Evolutionary conservation across 2,797 vertebrate species (phyloP), one percentile per base, ranked within the genome.

Genomic region (Notoglanidium macrostoma): DNA sequence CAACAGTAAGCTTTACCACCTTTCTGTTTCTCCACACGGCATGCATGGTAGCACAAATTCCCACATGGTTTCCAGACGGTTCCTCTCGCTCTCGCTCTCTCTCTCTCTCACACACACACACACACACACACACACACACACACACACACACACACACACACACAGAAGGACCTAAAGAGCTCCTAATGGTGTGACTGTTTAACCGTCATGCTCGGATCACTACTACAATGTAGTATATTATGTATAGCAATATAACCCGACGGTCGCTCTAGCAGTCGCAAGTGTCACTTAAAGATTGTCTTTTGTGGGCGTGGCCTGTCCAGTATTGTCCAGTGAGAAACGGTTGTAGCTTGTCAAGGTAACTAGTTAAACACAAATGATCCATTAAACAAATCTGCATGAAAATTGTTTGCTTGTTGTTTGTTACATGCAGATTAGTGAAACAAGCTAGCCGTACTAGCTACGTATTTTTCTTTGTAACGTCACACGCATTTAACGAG

Each of bases 21-120:
- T 46, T 44, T 5, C 72, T n/a, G 72, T 46, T 46, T 74, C 72
- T n/a, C 49, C 51, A 77, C 74, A 77, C 2, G n/a, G 55, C n/a
- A 19, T 19, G 49, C 26, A 19, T 3, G 0, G 0, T 49, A 11
- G 4, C 11, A 49, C 72, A 74, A 73, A 49, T n/a, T 29, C 46
- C 73, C 51, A 77, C 46, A 77, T 77, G 74, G 49, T 46, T 54
- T 54, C 74, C 49, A 77, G 8, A 77, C 8, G n/a, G 73, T 51
- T 76, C 46, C 26, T 76, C 11, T 74, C 73, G 51, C 40, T 46
- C 70, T 46, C 40, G 3, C 40, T 17, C 67, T 5, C 29, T 2
- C n/a, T n/a, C n/a, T n/a, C n/a, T n/a, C n/a, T n/a, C 32, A 2
- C 67, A 2, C 29, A 17, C 67, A 35, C 26, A 29, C 63, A 29